Percentiles rank a stretch among this genome's conserved stretches.
Conservation (phyloP, 2,888 invertebrate genomes). For the Tiliacea citrago region DNA sequence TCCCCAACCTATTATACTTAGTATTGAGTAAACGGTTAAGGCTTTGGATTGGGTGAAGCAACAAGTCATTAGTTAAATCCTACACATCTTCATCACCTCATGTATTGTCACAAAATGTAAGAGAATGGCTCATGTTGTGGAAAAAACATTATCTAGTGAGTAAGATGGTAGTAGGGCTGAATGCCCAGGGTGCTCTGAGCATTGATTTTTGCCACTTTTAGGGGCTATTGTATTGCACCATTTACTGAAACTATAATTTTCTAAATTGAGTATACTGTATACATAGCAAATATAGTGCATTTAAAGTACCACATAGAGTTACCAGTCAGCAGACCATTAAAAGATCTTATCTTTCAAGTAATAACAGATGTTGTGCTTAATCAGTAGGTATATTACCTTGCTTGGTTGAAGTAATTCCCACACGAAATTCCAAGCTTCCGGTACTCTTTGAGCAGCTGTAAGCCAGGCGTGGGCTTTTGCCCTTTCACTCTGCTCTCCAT, state of each 20-base stretch:
- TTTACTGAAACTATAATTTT: background rate
- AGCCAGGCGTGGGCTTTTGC: constrained; percentile 96
- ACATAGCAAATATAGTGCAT: background rate
- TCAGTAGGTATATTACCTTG: constrained; percentile 90
- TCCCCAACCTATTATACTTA: background rate
- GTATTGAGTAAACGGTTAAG: background rate
- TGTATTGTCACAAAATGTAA: background rate
- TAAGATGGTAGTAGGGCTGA: background rate
- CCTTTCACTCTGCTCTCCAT: constrained; percentile 91
- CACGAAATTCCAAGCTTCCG: constrained; percentile 97
- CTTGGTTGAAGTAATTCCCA: constrained; percentile 96
- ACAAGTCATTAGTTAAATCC: background rate
- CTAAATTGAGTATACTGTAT: background rate
- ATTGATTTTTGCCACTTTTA: background rate
- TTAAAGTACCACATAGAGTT: background rate
- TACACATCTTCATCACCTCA: background rate
- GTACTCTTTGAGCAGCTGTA: constrained; percentile 95
- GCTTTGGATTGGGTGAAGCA: background rate
- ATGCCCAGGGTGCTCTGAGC: background rate
- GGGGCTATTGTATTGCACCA: no score
- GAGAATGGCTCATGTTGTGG: background rate
- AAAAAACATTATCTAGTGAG: background rate
- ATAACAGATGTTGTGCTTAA: constrained; percentile 21
- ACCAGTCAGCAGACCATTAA: constrained; percentile 3
- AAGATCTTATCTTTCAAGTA: constrained; percentile 29